Base-by-base conservation (phyloP, 2,113 vertebrate species). In the Mus pahari region DNA sequence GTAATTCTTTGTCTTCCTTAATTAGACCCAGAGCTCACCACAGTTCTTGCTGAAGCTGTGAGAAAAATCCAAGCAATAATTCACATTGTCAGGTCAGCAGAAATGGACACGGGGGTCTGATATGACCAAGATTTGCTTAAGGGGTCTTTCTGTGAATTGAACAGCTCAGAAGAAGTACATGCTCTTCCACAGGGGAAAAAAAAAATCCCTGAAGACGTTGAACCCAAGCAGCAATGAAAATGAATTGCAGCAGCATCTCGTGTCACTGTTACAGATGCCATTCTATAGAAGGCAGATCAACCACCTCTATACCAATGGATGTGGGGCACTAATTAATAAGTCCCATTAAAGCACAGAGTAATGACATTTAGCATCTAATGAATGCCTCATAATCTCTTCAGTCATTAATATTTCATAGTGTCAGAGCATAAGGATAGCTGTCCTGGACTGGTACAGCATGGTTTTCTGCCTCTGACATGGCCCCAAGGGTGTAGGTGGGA, bases 1-100 rank as follows among this genome's bases (percentile, higher is more conserved):
- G 94, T 86, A 95, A 96, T 96, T 97, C 94, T 98, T 96, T 97
- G 95, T 97, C 95, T 97, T 95, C 83, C 94, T 97, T 98, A 97
- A 97, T 98, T 97, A 97, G 95, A 93, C 71, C 68, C 45, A 53
- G 94, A 95, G 82, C 96, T 97, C 70, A 92, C 89, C 89, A 95
- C 66, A 97, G 97, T 92, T 96, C 86, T 95, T 91, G 91, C 74
- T 96, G 89, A 93, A 97, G 92, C 93, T 84, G 50, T 94, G 87
- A 96, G 96, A 48, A 95, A 95, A 96, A 96, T 77, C 83, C 89
- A 79, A 73, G 90, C 73, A 92, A 91, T 96, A 95, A 98, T 96
- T 98, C 96, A 95, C 86, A 86, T 81, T 95, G 97, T 94, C 97
- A 94, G 96, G 91, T 96, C 97, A 96, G 95, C 95, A 96, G 97